These are phyloP conservation scores for Pelosia muscerda DNA, from an alignment of 2,888 invertebrate genomes.

Conservation along the genomic window DNA sequence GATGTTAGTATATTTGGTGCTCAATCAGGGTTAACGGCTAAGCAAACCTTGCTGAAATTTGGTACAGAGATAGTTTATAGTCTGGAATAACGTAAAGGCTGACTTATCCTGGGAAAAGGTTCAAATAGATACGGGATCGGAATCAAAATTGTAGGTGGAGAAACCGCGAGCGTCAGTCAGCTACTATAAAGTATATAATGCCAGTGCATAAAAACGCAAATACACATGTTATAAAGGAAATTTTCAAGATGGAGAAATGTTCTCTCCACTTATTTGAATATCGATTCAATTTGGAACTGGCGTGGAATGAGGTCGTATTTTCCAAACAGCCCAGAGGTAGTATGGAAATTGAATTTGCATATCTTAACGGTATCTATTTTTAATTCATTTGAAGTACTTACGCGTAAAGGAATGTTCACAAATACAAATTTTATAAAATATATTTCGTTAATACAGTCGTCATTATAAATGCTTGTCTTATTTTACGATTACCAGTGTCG, in stretches of 20 bases:
- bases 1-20: too few relatives aligned
- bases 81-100: too few relatives aligned
- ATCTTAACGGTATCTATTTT: constrained; percentile 33
- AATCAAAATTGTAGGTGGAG: too few relatives aligned
- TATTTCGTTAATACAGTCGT: not conserved
- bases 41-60: too few relatives aligned
- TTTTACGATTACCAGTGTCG: not conserved
- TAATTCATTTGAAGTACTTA: constrained; percentile 25
- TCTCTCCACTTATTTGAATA: constrained; percentile 40
- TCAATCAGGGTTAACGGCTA: too few relatives aligned
- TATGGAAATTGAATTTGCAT: constrained; percentile 43
- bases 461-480: not conserved
- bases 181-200: not conserved
- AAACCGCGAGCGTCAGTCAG: too few relatives aligned
- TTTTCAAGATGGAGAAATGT: constrained; percentile 27
- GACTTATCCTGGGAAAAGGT: too few relatives aligned
- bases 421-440: not conserved
- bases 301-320: constrained; percentile 33
- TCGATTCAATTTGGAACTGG: constrained; percentile 43
- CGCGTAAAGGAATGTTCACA: not conserved
- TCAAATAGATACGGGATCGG: too few relatives aligned
- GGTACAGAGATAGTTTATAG: too few relatives aligned
- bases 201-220: not conserved
- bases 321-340: constrained; percentile 32
- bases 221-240: constrained; percentile 29